Evolutionary conservation across 2,797 vertebrate species (phyloP).

Genomic region (Crenichthys baileyi): DNA sequence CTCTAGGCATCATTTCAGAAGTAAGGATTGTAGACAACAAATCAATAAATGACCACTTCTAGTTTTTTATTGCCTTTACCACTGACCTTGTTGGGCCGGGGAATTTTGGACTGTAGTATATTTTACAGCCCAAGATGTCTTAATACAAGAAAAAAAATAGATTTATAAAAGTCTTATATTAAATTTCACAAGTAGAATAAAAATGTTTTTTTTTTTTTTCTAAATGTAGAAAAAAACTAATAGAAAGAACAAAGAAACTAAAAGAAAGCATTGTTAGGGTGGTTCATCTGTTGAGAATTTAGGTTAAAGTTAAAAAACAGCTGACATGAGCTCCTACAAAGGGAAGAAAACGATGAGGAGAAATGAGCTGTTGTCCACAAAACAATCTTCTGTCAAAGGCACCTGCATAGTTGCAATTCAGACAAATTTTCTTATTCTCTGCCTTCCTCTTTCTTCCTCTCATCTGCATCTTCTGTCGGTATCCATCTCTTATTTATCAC

Average conservation of each 20-base stretch:
- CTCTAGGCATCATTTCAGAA: neutral
- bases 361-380: constrained; percentile 33
- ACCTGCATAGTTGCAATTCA: constrained; percentile 47
- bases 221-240: neutral
- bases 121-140: neutral
- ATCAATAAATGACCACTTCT: no score
- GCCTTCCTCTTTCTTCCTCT: constrained; percentile 24
- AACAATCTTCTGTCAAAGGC: constrained; percentile 47
- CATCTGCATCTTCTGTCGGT: constrained; percentile 36
- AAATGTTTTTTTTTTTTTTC: neutral
- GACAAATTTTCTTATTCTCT: constrained; percentile 49
- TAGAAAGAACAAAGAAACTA: no score
- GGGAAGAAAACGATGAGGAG: constrained; percentile 2
- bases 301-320: constrained; percentile 25
- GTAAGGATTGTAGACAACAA: neutral
- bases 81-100: neutral
- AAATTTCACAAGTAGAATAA: neutral
- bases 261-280: neutral
- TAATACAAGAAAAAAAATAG: neutral
- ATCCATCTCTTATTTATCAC: constrained; percentile 51
- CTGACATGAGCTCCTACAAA: constrained; percentile 28
- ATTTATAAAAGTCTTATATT: neutral
- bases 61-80: no score
- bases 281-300: constrained; percentile 28
- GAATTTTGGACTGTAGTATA: neutral